Evolutionary conservation across 1,140 invertebrate species (phyloP).

Genomic region (Aphidius gifuensis): DNA sequence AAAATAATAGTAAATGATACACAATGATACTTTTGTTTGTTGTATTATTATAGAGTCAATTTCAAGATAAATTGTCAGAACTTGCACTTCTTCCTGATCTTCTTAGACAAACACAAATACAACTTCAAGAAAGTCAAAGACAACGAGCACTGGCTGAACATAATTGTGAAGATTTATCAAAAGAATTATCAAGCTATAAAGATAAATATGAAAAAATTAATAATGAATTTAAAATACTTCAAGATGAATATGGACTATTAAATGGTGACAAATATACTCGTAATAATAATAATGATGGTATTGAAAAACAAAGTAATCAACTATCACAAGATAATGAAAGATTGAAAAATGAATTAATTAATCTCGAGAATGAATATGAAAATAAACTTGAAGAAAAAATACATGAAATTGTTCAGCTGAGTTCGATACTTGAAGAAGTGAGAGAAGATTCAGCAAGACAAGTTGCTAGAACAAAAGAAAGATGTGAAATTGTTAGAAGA

Average conservation of each 20-base stretch:
- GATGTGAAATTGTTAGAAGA: constrained; percentile 61
- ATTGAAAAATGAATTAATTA: constrained; percentile 49
- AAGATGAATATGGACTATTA: constrained; percentile 34
- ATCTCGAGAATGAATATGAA: constrained; percentile 39
- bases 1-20: not conserved
- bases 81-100: constrained; percentile 70
- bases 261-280: constrained; percentile 41
- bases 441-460: constrained; percentile 71
- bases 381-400: constrained; percentile 48
- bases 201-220: constrained; percentile 55
- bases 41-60: constrained; percentile 48
- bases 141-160: constrained; percentile 61
- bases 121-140: constrained; percentile 69
- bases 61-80: constrained; percentile 74
- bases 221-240: constrained; percentile 36
- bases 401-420: constrained; percentile 59
- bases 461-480: constrained; percentile 64
- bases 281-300: constrained; percentile 51
- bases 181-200: constrained; percentile 58
- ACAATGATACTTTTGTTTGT: no score
- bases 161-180: constrained; percentile 60
- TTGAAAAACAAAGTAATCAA: constrained; percentile 56
- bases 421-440: constrained; percentile 64
- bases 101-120: constrained; percentile 68
- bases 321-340: constrained; percentile 55